phyloP scores from a whole-genome alignment of 35 echinoderm and acorn worm species.

The Diadema setosum region DNA sequence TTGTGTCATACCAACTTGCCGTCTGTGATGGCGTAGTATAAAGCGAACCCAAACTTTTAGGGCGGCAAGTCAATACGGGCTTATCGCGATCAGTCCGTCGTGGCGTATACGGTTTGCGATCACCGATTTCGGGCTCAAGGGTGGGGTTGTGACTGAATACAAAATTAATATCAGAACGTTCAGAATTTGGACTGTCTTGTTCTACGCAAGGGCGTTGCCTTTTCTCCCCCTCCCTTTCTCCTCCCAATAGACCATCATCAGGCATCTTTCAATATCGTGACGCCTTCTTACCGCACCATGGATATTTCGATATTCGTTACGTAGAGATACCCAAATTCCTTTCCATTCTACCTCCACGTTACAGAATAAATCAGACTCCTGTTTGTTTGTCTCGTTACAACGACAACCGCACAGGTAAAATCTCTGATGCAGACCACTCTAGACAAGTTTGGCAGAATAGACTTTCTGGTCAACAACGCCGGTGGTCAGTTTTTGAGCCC shows the following conservation, averaged over 20 bases:
- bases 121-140: too few relatives aligned
- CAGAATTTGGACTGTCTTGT: too few relatives aligned
- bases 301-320: neutral
- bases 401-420: conserved; percentile 53
- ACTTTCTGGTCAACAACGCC: conserved; percentile 91
- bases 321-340: neutral
- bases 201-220: too few relatives aligned
- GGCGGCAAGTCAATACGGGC: too few relatives aligned
- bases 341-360: neutral
- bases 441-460: conserved; percentile 75
- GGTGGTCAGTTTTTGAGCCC: conserved; percentile 84
- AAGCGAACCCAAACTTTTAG: too few relatives aligned
- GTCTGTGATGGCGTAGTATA: too few relatives aligned
- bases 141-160: too few relatives aligned
- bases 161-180: too few relatives aligned
- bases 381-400: neutral
- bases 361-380: neutral
- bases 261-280: neutral
- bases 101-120: too few relatives aligned
- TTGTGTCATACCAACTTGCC: too few relatives aligned
- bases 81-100: too few relatives aligned
- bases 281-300: neutral
- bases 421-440: conserved; percentile 73
- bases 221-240: neutral
- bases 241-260: neutral